phyloP scores from a whole-genome alignment of 1,140 invertebrate genomes.

The Lepidurus couesii region DNA sequence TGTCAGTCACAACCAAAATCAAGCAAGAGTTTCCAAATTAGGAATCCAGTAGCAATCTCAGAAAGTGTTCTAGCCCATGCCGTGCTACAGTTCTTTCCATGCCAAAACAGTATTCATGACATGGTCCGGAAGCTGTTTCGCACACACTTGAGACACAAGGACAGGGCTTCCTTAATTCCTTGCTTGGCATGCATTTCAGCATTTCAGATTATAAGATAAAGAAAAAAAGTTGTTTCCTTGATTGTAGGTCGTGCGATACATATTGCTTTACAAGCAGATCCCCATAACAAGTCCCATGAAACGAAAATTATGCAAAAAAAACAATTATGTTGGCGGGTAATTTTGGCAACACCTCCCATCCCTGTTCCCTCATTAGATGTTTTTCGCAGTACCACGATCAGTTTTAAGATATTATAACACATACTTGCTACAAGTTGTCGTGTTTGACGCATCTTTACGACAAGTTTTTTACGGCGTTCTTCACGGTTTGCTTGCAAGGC shows the following conservation, averaged over 20 bases:
- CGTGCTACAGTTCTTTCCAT: background rate
- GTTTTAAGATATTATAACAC: too few relatives aligned
- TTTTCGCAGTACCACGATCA: too few relatives aligned
- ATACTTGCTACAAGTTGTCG: too few relatives aligned
- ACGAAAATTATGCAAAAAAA: too few relatives aligned
- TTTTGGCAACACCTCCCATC: too few relatives aligned
- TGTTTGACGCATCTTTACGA: too few relatives aligned
- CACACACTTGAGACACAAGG: background rate
- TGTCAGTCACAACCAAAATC: background rate
- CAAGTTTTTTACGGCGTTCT: too few relatives aligned
- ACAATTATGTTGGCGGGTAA: too few relatives aligned
- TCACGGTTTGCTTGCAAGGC: too few relatives aligned
- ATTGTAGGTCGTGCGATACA: background rate
- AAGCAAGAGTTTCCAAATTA: background rate
- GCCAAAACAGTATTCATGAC: background rate
- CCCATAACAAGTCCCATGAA: too few relatives aligned
- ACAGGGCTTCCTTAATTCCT: background rate
- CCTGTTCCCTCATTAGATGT: too few relatives aligned
- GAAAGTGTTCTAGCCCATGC: background rate
- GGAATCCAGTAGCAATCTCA: background rate
- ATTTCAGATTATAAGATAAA: background rate
- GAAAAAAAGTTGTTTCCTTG: background rate
- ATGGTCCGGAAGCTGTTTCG: background rate
- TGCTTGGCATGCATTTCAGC: background rate
- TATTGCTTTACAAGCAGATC: background rate